Evolutionary conservation across 2,888 invertebrate genomes (phyloP).

Genomic region (Clepsis dumicolana): DNA sequence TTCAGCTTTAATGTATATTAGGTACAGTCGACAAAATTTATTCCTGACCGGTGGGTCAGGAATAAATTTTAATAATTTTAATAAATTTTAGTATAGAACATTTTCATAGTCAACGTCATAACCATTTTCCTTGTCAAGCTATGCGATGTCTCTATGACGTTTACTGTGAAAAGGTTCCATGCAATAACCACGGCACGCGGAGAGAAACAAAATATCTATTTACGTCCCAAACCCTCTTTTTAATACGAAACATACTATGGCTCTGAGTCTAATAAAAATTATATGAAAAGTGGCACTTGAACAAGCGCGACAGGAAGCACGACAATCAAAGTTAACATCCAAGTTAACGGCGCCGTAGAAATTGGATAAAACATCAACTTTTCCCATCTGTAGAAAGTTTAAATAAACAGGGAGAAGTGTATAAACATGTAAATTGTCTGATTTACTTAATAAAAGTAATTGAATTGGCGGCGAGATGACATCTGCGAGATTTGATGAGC

Average conservation of each 20-base stretch:
- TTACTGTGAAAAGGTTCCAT: too few species aligned
- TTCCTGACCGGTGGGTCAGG: too few species aligned
- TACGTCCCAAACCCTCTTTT: not conserved
- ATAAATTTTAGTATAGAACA: too few species aligned
- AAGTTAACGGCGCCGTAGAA: conserved; percentile 13
- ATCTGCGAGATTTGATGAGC: conserved; percentile 36
- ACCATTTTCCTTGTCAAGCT: too few species aligned
- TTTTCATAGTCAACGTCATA: too few species aligned
- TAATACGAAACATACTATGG: not conserved
- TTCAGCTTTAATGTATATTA: too few species aligned
- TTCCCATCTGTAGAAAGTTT: conserved; percentile 58
- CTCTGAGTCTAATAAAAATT: not conserved
- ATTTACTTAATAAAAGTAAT: conserved; percentile 80
- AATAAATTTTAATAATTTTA: too few species aligned
- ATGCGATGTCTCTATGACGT: too few species aligned
- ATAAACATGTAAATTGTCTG: conserved; percentile 75
- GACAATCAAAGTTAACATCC: conserved; percentile 39
- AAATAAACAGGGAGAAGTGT: conserved; percentile 60
- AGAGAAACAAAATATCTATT: not conserved
- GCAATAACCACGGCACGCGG: too few species aligned
- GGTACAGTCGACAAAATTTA: too few species aligned
- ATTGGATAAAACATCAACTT: conserved; percentile 44
- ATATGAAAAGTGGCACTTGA: not conserved
- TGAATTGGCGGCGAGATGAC: conserved; percentile 64
- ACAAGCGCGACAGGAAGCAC: not conserved